phyloP scores from a whole-genome alignment of 2,113 vertebrate genomes.

The Chaetodon trifascialis region DNA sequence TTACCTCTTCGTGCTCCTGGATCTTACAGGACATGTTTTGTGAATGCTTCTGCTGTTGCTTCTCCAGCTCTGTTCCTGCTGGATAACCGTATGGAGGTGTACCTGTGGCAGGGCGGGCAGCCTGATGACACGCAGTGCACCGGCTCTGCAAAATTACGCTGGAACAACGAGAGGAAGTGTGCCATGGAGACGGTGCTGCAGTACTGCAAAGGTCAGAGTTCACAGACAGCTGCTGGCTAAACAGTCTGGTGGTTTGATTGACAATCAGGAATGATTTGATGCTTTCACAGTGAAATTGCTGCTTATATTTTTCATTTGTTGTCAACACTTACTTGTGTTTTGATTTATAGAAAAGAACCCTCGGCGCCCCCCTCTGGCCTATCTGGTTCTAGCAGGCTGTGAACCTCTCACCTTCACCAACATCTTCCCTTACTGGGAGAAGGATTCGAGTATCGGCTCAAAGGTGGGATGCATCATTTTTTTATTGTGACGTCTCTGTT shows the following conservation, averaged over 20 bases:
- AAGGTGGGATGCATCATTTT: slow-evolving; percentile 59
- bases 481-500: background rate
- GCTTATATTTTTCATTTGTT: background rate
- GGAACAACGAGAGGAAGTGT: slow-evolving; percentile 87
- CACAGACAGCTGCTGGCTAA: background rate
- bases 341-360: slow-evolving; percentile 83
- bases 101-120: slow-evolving; percentile 87
- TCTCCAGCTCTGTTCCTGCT: slow-evolving; percentile 83
- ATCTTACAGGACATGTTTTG: background rate
- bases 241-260: background rate
- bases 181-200: slow-evolving; percentile 87
- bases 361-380: slow-evolving; percentile 84
- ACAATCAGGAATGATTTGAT: background rate
- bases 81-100: slow-evolving; percentile 88
- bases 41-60: accelerated
- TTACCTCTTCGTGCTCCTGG: background rate
- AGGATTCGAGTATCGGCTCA: slow-evolving; percentile 65
- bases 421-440: slow-evolving; percentile 87
- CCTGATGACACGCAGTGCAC: slow-evolving; percentile 80
- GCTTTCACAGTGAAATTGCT: too few relatives aligned
- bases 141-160: slow-evolving; percentile 85
- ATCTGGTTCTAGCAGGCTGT: slow-evolving; percentile 83
- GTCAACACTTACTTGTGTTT: background rate
- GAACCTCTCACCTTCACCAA: slow-evolving; percentile 88
- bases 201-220: slow-evolving; percentile 86